A percentile compares a stretch with the other conserved stretches of the same genome.
phyloP scores from a whole-genome alignment of 2,888 invertebrate genomes.

The Eupithecia vulgata region DNA sequence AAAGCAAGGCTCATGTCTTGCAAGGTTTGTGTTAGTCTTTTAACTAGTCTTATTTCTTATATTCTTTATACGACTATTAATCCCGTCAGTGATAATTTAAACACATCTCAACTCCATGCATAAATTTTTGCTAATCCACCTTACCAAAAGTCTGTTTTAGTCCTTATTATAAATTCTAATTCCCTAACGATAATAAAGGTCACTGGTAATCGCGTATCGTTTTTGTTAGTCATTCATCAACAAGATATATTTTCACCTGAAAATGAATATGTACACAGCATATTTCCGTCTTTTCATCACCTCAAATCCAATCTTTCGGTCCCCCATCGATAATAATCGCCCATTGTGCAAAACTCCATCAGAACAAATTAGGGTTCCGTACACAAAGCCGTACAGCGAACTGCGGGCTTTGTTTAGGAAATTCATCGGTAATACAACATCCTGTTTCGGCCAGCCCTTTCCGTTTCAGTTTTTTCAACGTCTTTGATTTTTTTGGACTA shows the following conservation, averaged over 20 bases:
- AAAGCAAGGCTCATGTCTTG: too few relatives aligned
- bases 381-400: slow-evolving; percentile 51
- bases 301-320: slow-evolving; percentile 32
- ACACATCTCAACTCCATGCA: too few relatives aligned
- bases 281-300: slow-evolving; percentile 22
- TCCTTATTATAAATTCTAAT: too few relatives aligned
- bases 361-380: slow-evolving; percentile 59
- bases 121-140: too few relatives aligned
- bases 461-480: slow-evolving; percentile 38
- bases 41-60: too few relatives aligned
- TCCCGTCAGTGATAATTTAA: too few relatives aligned
- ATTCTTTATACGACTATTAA: too few relatives aligned
- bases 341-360: slow-evolving; percentile 53
- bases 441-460: slow-evolving; percentile 51
- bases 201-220: not conserved
- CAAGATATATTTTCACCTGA: not conserved
- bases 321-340: slow-evolving; percentile 35
- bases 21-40: too few relatives aligned
- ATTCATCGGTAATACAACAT: slow-evolving; percentile 65
- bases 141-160: too few relatives aligned
- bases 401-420: slow-evolving; percentile 55
- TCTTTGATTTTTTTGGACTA: slow-evolving; percentile 37
- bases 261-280: not conserved
- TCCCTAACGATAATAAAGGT: too few relatives aligned
- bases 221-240: not conserved